Percentiles rank a stretch among this genome's conserved stretches.
These are phyloP conservation scores for Epirrhoe tristata DNA, from an alignment of 2,888 invertebrate species.

Conservation along the genomic window DNA sequence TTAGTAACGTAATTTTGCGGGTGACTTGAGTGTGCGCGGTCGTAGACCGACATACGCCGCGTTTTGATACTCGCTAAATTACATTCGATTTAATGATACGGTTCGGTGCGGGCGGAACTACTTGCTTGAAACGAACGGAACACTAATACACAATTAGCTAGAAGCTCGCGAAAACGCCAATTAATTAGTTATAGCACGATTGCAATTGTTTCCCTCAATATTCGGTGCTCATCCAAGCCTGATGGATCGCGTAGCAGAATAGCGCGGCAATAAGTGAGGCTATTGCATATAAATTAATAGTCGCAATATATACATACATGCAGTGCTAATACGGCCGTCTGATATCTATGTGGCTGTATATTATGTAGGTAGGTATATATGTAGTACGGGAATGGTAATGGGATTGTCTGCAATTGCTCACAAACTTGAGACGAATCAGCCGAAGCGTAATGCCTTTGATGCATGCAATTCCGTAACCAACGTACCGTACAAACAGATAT, in stretches of 20 bases:
- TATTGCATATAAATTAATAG: slow-evolving; percentile 82
- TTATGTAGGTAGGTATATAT: slow-evolving; percentile 52
- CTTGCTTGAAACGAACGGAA: slow-evolving; percentile 35
- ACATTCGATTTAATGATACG: slow-evolving; percentile 41
- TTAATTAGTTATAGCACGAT: slow-evolving; percentile 50
- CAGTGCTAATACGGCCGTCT: slow-evolving; percentile 65
- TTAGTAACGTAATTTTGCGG: slow-evolving; percentile 86
- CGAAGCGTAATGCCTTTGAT: slow-evolving; percentile 73
- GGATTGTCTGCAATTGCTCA: slow-evolving; percentile 75
- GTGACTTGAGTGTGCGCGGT: slow-evolving; percentile 82
- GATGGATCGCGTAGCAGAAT: slow-evolving; percentile 59
- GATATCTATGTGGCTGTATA: slow-evolving; percentile 46
- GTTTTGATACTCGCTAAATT: slow-evolving; percentile 63
- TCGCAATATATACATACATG: slow-evolving; percentile 71
- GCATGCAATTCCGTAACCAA: slow-evolving; percentile 57
- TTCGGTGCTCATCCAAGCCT: slow-evolving; percentile 50
- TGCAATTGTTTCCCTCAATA: slow-evolving; percentile 51
- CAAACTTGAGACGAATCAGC: slow-evolving; percentile 73
- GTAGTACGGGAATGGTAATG: slow-evolving; percentile 69
- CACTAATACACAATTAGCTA: slow-evolving; percentile 43
- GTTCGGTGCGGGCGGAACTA: slow-evolving; percentile 23
- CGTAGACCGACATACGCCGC: slow-evolving; percentile 66
- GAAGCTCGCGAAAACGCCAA: slow-evolving; percentile 48
- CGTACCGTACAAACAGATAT: slow-evolving; percentile 45
- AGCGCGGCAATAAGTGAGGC: slow-evolving; percentile 74